Evolutionary conservation across 2,797 vertebrate species (phyloP).

Genomic region (Hoplostethus atlanticus): DNA sequence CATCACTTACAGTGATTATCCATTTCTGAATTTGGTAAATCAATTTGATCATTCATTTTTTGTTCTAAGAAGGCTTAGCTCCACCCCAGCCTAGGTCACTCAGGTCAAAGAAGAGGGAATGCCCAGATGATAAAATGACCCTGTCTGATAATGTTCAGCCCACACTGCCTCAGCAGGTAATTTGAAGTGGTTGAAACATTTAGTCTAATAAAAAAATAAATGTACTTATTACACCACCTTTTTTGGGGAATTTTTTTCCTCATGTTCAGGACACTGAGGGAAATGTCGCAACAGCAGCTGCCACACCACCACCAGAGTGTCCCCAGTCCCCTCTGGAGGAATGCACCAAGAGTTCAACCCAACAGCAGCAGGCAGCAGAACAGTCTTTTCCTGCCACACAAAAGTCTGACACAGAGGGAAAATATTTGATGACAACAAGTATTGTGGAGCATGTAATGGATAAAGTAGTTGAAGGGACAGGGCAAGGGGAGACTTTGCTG

Average conservation of each 20-base stretch:
- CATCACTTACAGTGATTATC: not conserved
- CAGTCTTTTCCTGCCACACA: slow-evolving; percentile 14
- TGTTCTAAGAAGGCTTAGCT: slow-evolving; percentile 48
- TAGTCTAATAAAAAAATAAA: not conserved
- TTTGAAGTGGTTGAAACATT: not conserved
- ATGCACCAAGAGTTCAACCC: slow-evolving; percentile 21
- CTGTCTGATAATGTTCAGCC: slow-evolving; percentile 10
- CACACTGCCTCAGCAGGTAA: slow-evolving; percentile 55
- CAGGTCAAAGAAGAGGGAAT: slow-evolving; percentile 62
- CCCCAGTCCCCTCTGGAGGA: slow-evolving; percentile 23
- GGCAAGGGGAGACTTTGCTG: slow-evolving; percentile 12
- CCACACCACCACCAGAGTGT: slow-evolving; percentile 2
- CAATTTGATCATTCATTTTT: slow-evolving; percentile 4
- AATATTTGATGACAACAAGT: slow-evolving; percentile 1
- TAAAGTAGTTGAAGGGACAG: not conserved
- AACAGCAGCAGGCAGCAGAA: slow-evolving; percentile 13
- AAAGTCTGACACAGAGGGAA: slow-evolving; percentile 25
- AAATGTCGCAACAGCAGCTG: not conserved
- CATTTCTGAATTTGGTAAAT: not conserved
- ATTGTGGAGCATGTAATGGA: not conserved
- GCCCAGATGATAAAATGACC: slow-evolving; percentile 16
- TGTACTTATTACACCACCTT: not conserved
- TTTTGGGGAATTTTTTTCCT: not conserved
- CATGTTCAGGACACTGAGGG: slow-evolving; percentile 51
- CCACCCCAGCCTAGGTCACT: slow-evolving; percentile 33